Evolutionary conservation across 92 coral and sea anemone genomes (phyloP), one percentile per base, ranked within the genome.

Genomic region (Porites divaricata): DNA sequence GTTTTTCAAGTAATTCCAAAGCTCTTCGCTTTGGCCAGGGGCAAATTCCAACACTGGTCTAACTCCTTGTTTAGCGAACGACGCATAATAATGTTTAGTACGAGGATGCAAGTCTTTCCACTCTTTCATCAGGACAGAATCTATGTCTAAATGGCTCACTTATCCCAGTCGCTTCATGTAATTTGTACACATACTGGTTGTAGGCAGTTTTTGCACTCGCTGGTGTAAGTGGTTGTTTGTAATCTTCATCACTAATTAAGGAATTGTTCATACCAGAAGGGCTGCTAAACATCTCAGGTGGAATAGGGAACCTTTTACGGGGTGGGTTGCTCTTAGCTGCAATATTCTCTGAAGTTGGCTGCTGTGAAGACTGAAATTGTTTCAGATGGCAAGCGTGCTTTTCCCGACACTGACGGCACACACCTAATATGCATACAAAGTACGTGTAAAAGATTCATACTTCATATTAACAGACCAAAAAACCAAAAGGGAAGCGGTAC

Each of bases 21-120:
- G 26, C 77, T 72, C 23, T 5, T 49, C 77, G 5, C 23, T 58
- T 72, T 72, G 77, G 70, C 70, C 77, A 16, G 77, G 77, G 62
- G 77, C 77, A 72, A 72, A 72, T 54, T 72, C 77, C 77, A 72
- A 54, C 25, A 72, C 77, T 72, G 77, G n/a, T 54, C 57, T 49
- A 16, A 72, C 26, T 72, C 59, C 77, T 72, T 72, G 77, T 54
- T 54, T 72, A 35, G 77, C 77, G 11, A 72, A 72, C 21, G 77
- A 72, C 62, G 77, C 77, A 21, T 72, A 72, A 54, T 72, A 28
- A 21, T 24, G 53, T 75, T 75, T 54, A 75, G 80, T 75, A 50
- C 80, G 80, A 52, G 67, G 80, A 75, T 75, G 80, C 80, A 75
- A 28, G 65, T 75, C 80, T 20, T 75, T 75, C 80, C 80, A 75